phyloP scores from a whole-genome alignment of 92 coral and sea anemone genomes.

The Virgularia gustaviana region DNA sequence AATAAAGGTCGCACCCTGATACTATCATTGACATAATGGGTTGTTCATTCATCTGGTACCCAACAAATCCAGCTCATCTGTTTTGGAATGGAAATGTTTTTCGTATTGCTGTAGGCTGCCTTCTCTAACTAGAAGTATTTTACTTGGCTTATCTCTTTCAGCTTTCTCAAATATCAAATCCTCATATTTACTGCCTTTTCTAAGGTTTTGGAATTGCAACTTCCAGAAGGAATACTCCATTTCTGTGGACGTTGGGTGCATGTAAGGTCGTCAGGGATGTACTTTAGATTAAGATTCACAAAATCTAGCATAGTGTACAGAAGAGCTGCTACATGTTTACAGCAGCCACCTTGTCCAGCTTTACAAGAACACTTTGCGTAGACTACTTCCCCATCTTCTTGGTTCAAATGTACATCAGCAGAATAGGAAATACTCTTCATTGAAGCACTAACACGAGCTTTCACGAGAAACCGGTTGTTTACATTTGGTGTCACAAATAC shows the following conservation, averaged over 20 bases:
- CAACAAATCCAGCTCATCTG: too few species aligned
- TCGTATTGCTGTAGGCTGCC: too few species aligned
- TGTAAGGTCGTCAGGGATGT: slow-evolving; percentile 52
- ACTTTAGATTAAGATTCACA: slow-evolving; percentile 36
- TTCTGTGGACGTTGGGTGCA: slow-evolving; percentile 53
- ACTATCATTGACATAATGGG: too few species aligned
- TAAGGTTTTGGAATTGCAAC: slow-evolving; percentile 30
- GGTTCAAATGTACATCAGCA: slow-evolving; percentile 48
- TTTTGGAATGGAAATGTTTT: too few species aligned
- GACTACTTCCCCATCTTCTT: slow-evolving; percentile 35
- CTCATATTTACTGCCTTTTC: slow-evolving; percentile 24
- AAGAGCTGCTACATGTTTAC: too few species aligned
- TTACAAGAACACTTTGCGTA: slow-evolving; percentile 50
- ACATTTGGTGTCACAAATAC: slow-evolving; percentile 22
- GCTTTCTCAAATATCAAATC: slow-evolving; percentile 29
- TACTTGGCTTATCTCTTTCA: slow-evolving; percentile 14
- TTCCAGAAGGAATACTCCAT: slow-evolving; percentile 54
- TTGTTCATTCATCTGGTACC: too few species aligned
- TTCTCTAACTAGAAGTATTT: slow-evolving; percentile 12
- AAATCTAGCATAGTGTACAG: slow-evolving; percentile 52
- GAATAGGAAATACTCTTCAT: slow-evolving; percentile 40
- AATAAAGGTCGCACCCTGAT: too few species aligned
- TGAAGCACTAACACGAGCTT: too few species aligned
- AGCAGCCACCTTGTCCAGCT: too few species aligned
- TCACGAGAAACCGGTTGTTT: slow-evolving; percentile 21